Conservation (phyloP, 2,797 vertebrate genomes). For the Buceros bicornis region DNA sequence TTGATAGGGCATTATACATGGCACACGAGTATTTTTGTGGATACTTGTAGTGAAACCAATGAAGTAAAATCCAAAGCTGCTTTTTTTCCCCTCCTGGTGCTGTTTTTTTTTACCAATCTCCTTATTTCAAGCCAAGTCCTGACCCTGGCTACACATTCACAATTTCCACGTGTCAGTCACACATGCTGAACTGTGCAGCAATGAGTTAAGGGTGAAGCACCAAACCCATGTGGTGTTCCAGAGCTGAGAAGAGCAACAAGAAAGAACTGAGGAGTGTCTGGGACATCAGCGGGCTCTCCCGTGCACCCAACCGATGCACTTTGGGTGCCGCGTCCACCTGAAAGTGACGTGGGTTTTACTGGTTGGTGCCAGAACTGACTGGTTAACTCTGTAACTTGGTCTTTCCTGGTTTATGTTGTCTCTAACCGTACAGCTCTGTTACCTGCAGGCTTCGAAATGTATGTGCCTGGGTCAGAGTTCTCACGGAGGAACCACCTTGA, state of each 20-base stretch:
- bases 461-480: not conserved
- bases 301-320: not conserved
- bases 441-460: not conserved
- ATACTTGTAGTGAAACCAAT: not conserved
- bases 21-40: not conserved
- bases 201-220: not conserved
- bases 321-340: not conserved
- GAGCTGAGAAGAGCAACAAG: not conserved
- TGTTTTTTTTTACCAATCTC: not conserved
- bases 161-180: not conserved
- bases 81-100: not conserved
- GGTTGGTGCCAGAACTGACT: not conserved
- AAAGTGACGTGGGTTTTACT: not conserved
- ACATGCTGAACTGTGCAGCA: not conserved
- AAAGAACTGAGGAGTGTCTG: not conserved
- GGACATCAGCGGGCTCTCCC: not conserved
- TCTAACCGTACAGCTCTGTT: not conserved
- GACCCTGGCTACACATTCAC: not conserved
- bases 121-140: not conserved
- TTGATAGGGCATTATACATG: not conserved
- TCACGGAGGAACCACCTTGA: not conserved
- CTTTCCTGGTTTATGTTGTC: not conserved
- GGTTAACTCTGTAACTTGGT: not conserved
- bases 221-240: not conserved
- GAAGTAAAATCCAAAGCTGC: not conserved